These are phyloP conservation scores for Fissipunctia ypsillon DNA, from an alignment of 2,888 invertebrate species.

Conservation along the genomic window DNA sequence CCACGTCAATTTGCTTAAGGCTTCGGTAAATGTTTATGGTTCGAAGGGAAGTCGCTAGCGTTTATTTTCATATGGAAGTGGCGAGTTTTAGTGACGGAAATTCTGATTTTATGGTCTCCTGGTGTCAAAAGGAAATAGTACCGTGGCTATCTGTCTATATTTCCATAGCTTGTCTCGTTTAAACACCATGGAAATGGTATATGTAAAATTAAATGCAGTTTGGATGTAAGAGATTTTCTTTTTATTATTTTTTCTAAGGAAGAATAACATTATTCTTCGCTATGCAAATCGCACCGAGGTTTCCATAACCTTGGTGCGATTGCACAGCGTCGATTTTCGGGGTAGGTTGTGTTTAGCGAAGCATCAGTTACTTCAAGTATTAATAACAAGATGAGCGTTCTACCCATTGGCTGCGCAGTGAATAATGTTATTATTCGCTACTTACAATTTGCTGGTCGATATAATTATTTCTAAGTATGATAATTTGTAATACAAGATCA, in stretches of 20 bases:
- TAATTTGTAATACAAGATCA: background rate
- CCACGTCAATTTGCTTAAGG: conserved; percentile 48
- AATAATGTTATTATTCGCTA: background rate
- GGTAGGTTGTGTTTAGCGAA: background rate
- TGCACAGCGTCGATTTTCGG: too few species aligned
- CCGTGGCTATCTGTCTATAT: background rate
- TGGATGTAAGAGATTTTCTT: background rate
- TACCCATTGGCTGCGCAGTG: background rate
- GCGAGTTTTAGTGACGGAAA: conserved; percentile 32
- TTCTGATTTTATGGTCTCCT: conserved; percentile 41
- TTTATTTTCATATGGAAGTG: conserved; percentile 45
- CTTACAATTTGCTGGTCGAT: background rate
- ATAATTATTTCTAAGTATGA: background rate
- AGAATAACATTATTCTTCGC: too few species aligned
- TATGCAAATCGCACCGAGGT: too few species aligned
- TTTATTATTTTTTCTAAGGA: background rate
- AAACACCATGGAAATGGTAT: background rate
- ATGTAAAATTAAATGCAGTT: conserved; percentile 1
- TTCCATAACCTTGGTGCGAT: too few species aligned
- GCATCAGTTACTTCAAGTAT: background rate
- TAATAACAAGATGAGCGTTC: background rate
- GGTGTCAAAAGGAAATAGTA: conserved; percentile 23
- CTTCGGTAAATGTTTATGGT: conserved; percentile 53
- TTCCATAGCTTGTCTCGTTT: background rate
- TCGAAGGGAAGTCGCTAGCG: conserved; percentile 33